Percentiles rank a stretch among this genome's conserved stretches.
phyloP scores from a whole-genome alignment of 2,113 vertebrate genomes.

The Centrocercus urophasianus region DNA sequence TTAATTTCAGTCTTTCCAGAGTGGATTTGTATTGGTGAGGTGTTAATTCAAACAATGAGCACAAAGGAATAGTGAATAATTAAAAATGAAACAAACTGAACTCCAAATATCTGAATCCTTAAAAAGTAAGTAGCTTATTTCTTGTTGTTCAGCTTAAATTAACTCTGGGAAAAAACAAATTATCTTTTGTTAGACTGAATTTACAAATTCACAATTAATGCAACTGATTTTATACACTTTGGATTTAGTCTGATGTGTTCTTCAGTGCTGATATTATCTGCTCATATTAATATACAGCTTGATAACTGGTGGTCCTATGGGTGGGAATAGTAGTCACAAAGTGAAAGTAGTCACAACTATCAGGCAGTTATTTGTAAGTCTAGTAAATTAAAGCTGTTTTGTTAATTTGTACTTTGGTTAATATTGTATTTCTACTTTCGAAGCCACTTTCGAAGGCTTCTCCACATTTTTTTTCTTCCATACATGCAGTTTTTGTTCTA shows the following conservation, averaged over 20 bases:
- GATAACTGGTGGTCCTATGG: background rate
- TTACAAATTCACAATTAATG: background rate
- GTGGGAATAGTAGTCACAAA: background rate
- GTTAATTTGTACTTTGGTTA: background rate
- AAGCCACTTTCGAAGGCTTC: background rate
- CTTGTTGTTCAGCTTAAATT: background rate
- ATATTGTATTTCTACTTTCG: background rate
- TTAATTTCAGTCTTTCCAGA: constrained; percentile 15
- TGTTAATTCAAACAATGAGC: background rate
- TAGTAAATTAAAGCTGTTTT: background rate
- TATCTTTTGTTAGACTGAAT: background rate
- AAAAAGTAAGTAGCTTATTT: constrained; percentile 13
- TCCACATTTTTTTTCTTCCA: background rate
- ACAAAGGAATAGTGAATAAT: constrained; percentile 15
- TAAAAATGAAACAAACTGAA: background rate
- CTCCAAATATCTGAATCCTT: background rate
- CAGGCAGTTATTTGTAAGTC: background rate
- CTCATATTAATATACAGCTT: background rate
- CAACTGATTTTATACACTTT: background rate
- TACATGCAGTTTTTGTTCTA: background rate
- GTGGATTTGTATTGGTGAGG: constrained; percentile 21
- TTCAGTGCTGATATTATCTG: background rate
- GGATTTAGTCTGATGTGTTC: background rate
- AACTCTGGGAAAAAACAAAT: background rate
- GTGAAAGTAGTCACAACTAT: background rate